Evolutionary conservation across 2,113 vertebrate species (phyloP).

Genomic region (Elanoides forficatus): DNA sequence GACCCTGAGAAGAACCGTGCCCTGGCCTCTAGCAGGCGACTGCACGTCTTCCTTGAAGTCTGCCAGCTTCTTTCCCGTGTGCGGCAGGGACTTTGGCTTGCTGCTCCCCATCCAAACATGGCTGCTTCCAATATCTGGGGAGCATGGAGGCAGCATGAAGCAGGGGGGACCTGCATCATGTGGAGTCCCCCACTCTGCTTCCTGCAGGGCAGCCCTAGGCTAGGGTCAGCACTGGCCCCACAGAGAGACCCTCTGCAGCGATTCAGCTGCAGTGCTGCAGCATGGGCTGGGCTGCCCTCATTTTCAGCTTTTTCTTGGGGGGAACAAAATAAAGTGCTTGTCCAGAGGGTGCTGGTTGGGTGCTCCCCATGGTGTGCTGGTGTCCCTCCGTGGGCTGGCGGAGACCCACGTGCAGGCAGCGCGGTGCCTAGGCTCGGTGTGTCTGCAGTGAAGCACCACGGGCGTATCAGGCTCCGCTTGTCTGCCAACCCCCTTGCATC

Average conservation of each 20-base stretch:
- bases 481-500: not conserved
- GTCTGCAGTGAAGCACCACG: rapidly evolving
- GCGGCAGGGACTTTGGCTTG: not conserved
- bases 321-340: not conserved
- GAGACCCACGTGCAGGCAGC: not conserved
- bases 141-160: rapidly evolving
- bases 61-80: not conserved
- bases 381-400: not conserved
- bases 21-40: not conserved
- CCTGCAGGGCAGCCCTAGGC: not conserved
- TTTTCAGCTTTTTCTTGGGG: not conserved
- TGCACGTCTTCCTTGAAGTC: not conserved
- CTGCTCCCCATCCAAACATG: not conserved
- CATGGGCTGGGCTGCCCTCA: rapidly evolving
- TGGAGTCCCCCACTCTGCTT: not conserved
- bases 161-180: not conserved
- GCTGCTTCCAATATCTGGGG: not conserved
- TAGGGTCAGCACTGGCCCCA: not conserved
- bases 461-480: rapidly evolving
- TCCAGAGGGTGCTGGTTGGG: not conserved
- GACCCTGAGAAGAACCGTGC: not conserved
- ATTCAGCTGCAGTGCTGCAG: not conserved
- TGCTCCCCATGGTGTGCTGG: not conserved
- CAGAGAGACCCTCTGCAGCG: not conserved
- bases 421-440: rapidly evolving